Conservation (phyloP, 2,797 vertebrate genomes). For the Craterocephalus amniculus region DNA sequence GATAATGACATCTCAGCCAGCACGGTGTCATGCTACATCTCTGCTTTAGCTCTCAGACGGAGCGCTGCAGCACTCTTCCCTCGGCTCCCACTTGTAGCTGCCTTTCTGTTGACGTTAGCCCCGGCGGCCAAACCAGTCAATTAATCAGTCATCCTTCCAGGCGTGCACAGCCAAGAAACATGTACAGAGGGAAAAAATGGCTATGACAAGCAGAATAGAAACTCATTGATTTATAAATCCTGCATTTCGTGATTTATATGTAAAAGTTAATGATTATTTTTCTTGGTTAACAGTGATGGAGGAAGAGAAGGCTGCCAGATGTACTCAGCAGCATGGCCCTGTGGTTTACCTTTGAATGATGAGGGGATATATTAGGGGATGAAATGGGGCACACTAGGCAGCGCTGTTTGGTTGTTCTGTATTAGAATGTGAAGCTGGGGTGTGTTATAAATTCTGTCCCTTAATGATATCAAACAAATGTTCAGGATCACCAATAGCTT, state of each 20-base stretch:
- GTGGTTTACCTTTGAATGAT: slow-evolving; percentile 53
- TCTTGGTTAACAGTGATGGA: slow-evolving; percentile 37
- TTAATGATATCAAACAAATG: too few relatives aligned
- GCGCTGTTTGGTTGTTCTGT: slow-evolving; percentile 25
- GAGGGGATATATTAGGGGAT: slow-evolving; percentile 50
- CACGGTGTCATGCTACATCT: slow-evolving; percentile 47
- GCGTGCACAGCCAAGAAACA: slow-evolving; percentile 8
- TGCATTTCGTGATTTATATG: slow-evolving; percentile 54
- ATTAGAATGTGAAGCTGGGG: slow-evolving; percentile 13
- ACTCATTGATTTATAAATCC: slow-evolving; percentile 41
- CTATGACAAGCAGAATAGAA: slow-evolving; percentile 5
- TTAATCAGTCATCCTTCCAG: slow-evolving; percentile 34
- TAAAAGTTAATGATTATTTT: slow-evolving; percentile 41
- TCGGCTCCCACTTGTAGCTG: slow-evolving; percentile 24
- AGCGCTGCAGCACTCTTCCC: slow-evolving; percentile 8
- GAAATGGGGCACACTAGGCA: slow-evolving; percentile 27
- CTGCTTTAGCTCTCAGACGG: slow-evolving; percentile 29
- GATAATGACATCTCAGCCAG: slow-evolving; percentile 45
- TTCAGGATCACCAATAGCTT: neutral
- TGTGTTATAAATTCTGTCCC: neutral
- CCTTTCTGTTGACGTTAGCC: slow-evolving; percentile 5
- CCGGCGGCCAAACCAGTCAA: slow-evolving; percentile 26
- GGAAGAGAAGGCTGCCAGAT: slow-evolving; percentile 40
- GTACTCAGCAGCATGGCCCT: slow-evolving; percentile 42
- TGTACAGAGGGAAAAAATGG: slow-evolving; percentile 9